These are phyloP conservation scores for Rhagologus leucostigma DNA, from an alignment of 2,113 vertebrate species.

Conservation along the genomic window DNA sequence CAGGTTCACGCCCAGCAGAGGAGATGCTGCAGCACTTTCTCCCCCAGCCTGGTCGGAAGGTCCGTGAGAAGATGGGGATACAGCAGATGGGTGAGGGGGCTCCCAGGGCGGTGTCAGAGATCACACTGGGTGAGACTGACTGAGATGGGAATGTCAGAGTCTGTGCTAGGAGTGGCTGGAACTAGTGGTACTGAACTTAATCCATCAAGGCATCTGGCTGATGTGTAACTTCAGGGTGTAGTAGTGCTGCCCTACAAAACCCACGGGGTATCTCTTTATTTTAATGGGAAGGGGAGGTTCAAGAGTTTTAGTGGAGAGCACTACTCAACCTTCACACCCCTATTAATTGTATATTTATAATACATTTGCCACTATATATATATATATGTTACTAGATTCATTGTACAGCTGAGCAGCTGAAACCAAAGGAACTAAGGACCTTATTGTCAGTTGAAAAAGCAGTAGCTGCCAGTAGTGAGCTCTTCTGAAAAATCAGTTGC, in stretches of 20 bases:
- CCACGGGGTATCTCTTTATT: background rate
- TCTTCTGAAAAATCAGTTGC: background rate
- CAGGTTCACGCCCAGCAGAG: background rate
- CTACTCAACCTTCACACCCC: background rate
- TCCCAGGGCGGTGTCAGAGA: background rate
- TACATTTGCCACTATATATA: background rate
- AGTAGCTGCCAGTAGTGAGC: background rate
- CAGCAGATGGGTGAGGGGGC: background rate
- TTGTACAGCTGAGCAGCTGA: background rate
- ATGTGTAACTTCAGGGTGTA: background rate
- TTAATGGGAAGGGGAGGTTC: background rate
- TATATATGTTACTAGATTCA: background rate
- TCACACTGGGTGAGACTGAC: background rate
- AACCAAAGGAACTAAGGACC: background rate
- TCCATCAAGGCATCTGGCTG: background rate
- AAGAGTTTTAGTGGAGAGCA: background rate
- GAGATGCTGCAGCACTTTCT: background rate
- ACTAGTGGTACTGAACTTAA: background rate
- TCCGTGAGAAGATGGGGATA: background rate
- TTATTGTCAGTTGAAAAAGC: background rate
- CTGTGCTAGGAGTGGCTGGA: background rate
- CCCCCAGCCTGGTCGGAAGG: background rate
- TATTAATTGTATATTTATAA: background rate
- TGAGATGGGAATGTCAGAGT: background rate
- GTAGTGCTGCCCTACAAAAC: background rate